These are phyloP conservation scores for Cotesia glomerata DNA, from an alignment of 1,140 invertebrate species.

Conservation along the genomic window DNA sequence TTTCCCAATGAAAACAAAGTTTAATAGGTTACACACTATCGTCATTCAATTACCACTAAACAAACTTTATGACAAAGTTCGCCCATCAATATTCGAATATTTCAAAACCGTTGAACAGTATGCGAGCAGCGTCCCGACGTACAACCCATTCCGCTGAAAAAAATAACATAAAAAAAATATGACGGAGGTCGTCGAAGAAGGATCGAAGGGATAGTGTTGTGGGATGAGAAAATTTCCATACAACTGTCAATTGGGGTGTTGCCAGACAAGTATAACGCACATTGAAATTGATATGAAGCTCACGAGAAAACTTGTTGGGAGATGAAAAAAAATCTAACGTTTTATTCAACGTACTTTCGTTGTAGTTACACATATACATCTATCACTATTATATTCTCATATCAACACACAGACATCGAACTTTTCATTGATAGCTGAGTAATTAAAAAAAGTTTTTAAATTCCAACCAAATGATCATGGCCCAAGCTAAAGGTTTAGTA, in stretches of 20 bases:
- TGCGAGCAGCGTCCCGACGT: background rate
- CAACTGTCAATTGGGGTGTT: slow-evolving; percentile 3
- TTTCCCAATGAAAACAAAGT: background rate
- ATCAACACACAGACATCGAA: too few species aligned
- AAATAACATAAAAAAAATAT: too few species aligned
- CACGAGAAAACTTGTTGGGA: too few species aligned
- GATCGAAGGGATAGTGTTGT: background rate
- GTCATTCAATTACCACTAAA: slow-evolving; percentile 10
- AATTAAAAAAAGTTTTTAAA: too few species aligned
- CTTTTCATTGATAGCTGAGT: too few species aligned
- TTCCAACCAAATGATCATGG: too few species aligned
- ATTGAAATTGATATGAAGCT: slow-evolving; percentile 21
- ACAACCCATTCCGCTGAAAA: background rate
- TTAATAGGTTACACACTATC: background rate
- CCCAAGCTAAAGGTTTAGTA: too few species aligned
- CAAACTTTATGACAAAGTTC: slow-evolving; percentile 11
- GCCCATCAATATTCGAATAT: slow-evolving; percentile 6
- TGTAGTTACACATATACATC: too few species aligned
- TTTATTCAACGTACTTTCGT: too few species aligned
- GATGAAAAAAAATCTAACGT: too few species aligned
- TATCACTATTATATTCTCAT: too few species aligned
- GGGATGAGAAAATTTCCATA: background rate
- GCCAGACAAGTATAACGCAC: slow-evolving; percentile 15
- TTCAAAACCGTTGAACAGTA: slow-evolving; percentile 1
- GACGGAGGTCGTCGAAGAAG: background rate